phyloP scores from a whole-genome alignment of 2,797 vertebrate species.

The Echeneis naucrates region DNA sequence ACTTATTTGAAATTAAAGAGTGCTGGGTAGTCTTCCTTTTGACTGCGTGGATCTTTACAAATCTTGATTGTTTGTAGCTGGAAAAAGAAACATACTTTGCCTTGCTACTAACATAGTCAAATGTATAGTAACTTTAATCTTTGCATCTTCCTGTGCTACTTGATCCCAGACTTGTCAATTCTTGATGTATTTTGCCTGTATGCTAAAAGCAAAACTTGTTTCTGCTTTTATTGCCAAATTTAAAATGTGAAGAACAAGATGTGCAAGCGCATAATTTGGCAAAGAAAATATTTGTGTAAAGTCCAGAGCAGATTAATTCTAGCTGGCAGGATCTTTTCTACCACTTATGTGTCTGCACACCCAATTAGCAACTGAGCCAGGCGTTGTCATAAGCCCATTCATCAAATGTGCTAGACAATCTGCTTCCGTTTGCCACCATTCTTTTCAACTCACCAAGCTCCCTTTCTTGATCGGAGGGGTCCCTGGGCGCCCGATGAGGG shows the following conservation, averaged over 20 bases:
- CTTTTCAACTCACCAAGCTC: slow-evolving; percentile 59
- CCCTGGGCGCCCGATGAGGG: slow-evolving; percentile 66
- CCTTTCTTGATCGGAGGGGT: slow-evolving; percentile 67
- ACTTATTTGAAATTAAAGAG: no score
- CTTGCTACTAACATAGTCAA: neutral
- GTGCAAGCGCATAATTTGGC: neutral
- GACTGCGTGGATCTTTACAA: no score
- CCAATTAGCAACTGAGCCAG: slow-evolving; percentile 55
- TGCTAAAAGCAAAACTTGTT: neutral
- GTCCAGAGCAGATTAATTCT: neutral
- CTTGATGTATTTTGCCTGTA: neutral
- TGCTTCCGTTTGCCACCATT: slow-evolving; percentile 4
- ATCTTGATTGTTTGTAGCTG: neutral
- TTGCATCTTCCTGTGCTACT: neutral
- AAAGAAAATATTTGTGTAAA: neutral
- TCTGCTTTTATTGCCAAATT: neutral
- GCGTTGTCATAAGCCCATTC: slow-evolving; percentile 49
- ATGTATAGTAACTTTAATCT: neutral
- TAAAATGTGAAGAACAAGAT: neutral
- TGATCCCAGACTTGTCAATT: neutral
- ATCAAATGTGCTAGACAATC: slow-evolving; percentile 58
- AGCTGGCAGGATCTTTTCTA: neutral
- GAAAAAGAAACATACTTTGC: neutral
- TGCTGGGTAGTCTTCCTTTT: no score
- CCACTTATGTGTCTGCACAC: slow-evolving; percentile 62